These are phyloP conservation scores for Tachycineta bicolor DNA, from an alignment of 2,113 vertebrate genomes.

Conservation along the genomic window DNA sequence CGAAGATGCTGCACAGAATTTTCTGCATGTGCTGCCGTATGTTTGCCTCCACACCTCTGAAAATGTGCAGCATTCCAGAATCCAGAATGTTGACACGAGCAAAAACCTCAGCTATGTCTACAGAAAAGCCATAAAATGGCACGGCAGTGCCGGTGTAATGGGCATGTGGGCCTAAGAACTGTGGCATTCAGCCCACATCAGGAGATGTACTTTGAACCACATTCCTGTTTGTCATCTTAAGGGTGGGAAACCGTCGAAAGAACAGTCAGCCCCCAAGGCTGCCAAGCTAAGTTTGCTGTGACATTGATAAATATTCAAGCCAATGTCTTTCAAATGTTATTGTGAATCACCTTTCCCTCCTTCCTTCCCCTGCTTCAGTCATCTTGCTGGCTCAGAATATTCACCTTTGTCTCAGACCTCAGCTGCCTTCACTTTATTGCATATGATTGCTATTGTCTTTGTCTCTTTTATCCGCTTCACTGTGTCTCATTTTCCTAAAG, in stretches of 20 bases:
- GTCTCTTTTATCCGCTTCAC: conserved; percentile 76
- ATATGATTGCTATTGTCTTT: conserved; percentile 73
- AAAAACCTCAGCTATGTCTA: background rate
- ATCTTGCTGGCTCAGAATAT: conserved; percentile 77
- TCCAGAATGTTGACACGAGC: background rate
- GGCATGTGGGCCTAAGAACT: background rate
- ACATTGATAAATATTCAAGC: conserved; percentile 73
- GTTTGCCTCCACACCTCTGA: background rate
- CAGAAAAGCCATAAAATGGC: background rate
- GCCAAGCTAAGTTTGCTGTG: conserved; percentile 58
- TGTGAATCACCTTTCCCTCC: conserved; percentile 79
- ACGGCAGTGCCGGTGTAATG: background rate
- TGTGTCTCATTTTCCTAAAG: conserved; percentile 80
- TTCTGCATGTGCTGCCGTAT: background rate
- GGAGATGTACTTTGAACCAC: conserved; percentile 21
- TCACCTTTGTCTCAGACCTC: conserved; percentile 77
- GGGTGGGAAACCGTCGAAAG: conserved; percentile 49
- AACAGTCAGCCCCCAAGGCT: conserved; percentile 69
- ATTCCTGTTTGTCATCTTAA: conserved; percentile 73
- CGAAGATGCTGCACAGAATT: background rate
- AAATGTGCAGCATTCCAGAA: background rate
- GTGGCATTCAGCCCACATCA: background rate
- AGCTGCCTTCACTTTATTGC: conserved; percentile 75
- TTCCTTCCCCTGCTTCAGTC: conserved; percentile 81
- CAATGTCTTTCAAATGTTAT: conserved; percentile 78